phyloP scores from a whole-genome alignment of 2,888 invertebrate genomes.

The Agrochola lychnidis region DNA sequence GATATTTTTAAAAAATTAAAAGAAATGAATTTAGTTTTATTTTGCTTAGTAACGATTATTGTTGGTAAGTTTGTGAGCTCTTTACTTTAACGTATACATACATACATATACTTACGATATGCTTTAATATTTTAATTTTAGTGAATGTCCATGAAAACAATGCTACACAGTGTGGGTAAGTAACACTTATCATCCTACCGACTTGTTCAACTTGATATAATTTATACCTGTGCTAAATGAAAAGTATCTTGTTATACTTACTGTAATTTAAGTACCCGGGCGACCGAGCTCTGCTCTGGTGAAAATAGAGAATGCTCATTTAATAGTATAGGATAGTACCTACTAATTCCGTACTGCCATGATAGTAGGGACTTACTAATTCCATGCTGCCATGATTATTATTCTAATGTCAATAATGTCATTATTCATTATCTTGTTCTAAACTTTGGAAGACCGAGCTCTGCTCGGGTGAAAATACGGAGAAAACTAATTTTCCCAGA shows the following conservation, averaged over 20 bases:
- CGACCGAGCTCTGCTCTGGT: no score
- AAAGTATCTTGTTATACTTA: neutral
- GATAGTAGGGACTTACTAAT: no score
- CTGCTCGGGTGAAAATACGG: no score
- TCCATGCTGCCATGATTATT: no score
- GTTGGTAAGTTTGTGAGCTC: slow-evolving; percentile 17
- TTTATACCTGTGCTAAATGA: neutral
- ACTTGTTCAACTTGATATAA: neutral
- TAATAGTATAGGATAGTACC: no score
- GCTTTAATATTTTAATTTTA: slow-evolving; percentile 41
- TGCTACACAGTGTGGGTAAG: slow-evolving; percentile 71
- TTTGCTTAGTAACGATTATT: slow-evolving; percentile 7
- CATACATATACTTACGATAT: slow-evolving; percentile 9
- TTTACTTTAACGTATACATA: neutral
- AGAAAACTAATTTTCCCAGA: no score
- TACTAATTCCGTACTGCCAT: no score
- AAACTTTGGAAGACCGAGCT: no score
- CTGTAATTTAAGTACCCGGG: neutral
- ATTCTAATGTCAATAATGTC: no score
- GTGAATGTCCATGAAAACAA: slow-evolving; percentile 41
- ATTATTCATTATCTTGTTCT: no score
- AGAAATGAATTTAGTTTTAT: slow-evolving; percentile 42
- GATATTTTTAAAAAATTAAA: neutral
- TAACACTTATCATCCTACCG: neutral
- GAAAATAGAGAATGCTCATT: no score